Conservation (phyloP, 2,888 invertebrate species). For the Drosophila pegasa region DNA sequence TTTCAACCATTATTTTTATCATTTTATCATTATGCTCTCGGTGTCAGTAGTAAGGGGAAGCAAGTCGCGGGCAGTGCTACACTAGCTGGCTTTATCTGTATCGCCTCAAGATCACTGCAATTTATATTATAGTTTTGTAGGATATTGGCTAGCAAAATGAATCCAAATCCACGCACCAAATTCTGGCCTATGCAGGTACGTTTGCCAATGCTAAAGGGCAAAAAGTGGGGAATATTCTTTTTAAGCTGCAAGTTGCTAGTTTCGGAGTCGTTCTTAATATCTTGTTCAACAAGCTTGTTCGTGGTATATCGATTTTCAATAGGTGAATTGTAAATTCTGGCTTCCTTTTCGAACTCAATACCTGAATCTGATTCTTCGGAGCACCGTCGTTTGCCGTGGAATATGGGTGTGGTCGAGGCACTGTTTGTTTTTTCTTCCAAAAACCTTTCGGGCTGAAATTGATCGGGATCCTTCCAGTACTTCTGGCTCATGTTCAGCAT, state of each 20-base stretch:
- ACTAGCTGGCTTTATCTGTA: slow-evolving; percentile 89
- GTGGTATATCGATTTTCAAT: neutral
- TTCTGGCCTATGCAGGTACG: slow-evolving; percentile 94
- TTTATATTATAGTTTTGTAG: slow-evolving; percentile 90
- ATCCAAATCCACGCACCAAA: slow-evolving; percentile 91
- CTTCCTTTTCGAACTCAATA: slow-evolving; percentile 86
- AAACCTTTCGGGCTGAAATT: slow-evolving; percentile 92
- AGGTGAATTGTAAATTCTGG: slow-evolving; percentile 1
- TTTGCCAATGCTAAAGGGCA: slow-evolving; percentile 94
- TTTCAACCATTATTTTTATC: slow-evolving; percentile 4
- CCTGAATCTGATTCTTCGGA: slow-evolving; percentile 86
- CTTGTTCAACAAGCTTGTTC: slow-evolving; percentile 6
- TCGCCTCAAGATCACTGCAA: slow-evolving; percentile 85
- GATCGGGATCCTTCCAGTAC: slow-evolving; percentile 90
- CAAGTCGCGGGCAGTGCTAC: slow-evolving; percentile 91
- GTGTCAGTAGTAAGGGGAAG: slow-evolving; percentile 87
- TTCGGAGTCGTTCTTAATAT: neutral
- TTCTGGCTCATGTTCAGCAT: slow-evolving; percentile 90
- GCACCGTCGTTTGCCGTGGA: slow-evolving; percentile 75
- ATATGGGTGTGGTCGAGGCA: slow-evolving; percentile 3
- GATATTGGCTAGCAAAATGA: slow-evolving; percentile 90
- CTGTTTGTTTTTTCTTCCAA: slow-evolving; percentile 84
- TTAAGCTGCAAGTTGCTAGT: slow-evolving; percentile 77
- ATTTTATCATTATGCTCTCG: slow-evolving; percentile 29
- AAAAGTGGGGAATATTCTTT: slow-evolving; percentile 89